Evolutionary conservation across 2,797 vertebrate species (phyloP).

Genomic region (Pogonophryne albipinna): DNA sequence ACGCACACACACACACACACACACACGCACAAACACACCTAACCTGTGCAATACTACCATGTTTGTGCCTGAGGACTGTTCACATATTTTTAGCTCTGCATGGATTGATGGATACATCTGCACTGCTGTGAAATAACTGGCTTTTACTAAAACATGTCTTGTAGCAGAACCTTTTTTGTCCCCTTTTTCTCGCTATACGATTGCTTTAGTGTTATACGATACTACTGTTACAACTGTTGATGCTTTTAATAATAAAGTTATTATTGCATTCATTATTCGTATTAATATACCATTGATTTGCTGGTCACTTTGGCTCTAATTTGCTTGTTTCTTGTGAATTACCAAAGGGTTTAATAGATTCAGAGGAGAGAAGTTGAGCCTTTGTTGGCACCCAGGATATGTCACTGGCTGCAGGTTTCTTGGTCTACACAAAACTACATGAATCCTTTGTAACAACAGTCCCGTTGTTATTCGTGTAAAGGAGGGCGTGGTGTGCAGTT

Average conservation of each 20-base stretch:
- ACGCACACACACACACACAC: conserved; percentile 2
- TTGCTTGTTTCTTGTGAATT: background rate
- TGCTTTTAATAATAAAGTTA: background rate
- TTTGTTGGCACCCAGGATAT: too few species aligned
- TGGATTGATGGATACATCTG: conserved; percentile 1
- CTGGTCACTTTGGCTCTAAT: background rate
- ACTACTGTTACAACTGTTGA: background rate
- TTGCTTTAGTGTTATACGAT: too few species aligned
- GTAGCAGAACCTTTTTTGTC: background rate
- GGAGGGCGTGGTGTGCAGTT: background rate
- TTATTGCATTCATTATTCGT: background rate
- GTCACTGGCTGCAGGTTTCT: too few species aligned
- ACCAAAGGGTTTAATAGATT: background rate
- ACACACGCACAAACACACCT: background rate
- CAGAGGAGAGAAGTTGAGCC: background rate
- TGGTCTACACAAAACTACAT: too few species aligned
- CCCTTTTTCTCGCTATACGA: background rate
- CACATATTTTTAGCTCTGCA: background rate
- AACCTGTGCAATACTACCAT: background rate
- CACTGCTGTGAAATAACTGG: conserved; percentile 2
- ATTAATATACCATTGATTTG: background rate
- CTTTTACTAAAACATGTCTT: background rate
- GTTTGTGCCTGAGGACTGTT: conserved; percentile 7
- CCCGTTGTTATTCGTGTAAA: background rate
- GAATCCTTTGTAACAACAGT: background rate